phyloP scores from a whole-genome alignment of 2,797 vertebrate genomes.

The Sebastes jordani region DNA sequence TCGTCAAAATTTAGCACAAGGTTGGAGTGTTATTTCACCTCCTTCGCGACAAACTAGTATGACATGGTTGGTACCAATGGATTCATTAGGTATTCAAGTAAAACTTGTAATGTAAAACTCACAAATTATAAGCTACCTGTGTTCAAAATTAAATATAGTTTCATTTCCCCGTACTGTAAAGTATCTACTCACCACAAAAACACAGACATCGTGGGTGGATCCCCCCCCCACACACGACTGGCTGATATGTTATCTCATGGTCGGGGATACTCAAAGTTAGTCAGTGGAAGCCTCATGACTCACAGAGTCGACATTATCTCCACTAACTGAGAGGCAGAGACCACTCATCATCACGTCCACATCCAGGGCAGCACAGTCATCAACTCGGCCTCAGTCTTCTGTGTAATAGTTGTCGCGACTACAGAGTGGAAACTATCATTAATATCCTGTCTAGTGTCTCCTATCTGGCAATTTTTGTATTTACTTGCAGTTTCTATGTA shows the following conservation, averaged over 20 bases:
- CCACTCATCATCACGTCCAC: conserved; percentile 32
- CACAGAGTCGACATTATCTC: conserved; percentile 9
- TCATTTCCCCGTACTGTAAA: conserved; percentile 30
- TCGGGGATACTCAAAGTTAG: conserved; percentile 2
- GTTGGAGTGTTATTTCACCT: too few relatives aligned
- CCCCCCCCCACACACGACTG: neutral
- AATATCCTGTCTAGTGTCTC: neutral
- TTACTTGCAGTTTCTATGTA: neutral
- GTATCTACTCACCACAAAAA: conserved; percentile 32
- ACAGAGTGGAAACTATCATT: conserved; percentile 29
- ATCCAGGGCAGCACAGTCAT: conserved; percentile 7
- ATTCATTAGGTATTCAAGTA: too few relatives aligned
- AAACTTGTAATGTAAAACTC: neutral
- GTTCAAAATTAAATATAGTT: neutral
- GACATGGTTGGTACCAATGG: too few relatives aligned
- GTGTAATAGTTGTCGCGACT: neutral
- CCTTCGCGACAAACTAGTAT: too few relatives aligned
- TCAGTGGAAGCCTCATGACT: conserved; percentile 59
- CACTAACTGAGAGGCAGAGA: neutral
- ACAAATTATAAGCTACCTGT: neutral
- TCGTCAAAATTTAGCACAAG: too few relatives aligned
- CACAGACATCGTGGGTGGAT: conserved; percentile 37
- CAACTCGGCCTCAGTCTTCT: neutral
- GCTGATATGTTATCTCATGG: neutral
- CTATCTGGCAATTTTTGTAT: neutral